These are phyloP conservation scores for Stomatorhinus ivindoensis DNA, from an alignment of 2,113 vertebrate species.

Conservation along the genomic window DNA sequence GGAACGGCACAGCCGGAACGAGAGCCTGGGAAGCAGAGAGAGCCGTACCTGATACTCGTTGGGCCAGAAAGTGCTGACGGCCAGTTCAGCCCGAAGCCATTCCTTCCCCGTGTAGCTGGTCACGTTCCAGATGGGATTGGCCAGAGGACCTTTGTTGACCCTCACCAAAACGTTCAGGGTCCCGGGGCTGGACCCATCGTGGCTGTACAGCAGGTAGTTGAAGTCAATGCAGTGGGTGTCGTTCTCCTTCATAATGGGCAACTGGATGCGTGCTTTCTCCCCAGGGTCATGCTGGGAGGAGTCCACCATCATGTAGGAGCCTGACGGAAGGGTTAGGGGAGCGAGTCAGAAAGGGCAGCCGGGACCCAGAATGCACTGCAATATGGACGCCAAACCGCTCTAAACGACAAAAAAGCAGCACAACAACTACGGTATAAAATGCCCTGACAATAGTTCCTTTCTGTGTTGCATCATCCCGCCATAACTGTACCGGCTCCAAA, in stretches of 20 bases:
- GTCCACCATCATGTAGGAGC: constrained; percentile 95
- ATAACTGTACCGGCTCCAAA: background rate
- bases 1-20: too few relatives aligned
- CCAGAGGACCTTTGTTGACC: constrained; percentile 89
- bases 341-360: background rate
- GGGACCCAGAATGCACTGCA: background rate
- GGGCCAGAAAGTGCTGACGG: constrained; percentile 98
- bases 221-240: constrained; percentile 98
- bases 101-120: constrained; percentile 81
- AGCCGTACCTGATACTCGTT: constrained; percentile 92
- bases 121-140: constrained; percentile 96
- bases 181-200: constrained; percentile 77
- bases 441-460: background rate
- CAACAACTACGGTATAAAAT: background rate
- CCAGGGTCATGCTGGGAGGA: constrained; percentile 81
- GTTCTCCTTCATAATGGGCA: constrained; percentile 96
- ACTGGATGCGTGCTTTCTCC: constrained; percentile 85
- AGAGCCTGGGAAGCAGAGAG: background rate
- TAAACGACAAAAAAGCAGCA: background rate
- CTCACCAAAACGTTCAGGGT: constrained; percentile 87
- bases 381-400: background rate
- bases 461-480: background rate
- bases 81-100: constrained; percentile 78
- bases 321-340: constrained; percentile 49
- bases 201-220: constrained; percentile 84